Evolutionary conservation across 1,140 invertebrate species (phyloP).

Genomic region (Pentalonia nigronervosa): DNA sequence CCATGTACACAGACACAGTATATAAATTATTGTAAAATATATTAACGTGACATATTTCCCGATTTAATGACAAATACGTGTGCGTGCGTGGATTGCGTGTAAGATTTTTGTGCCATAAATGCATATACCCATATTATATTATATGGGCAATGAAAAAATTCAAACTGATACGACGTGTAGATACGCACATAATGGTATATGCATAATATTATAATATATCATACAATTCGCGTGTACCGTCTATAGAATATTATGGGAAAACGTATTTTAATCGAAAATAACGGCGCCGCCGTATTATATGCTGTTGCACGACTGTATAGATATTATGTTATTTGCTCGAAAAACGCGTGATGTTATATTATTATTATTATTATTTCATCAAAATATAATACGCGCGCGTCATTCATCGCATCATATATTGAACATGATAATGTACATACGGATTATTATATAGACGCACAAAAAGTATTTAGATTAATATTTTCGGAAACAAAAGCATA

Average conservation of each 20-base stretch:
- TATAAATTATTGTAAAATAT: not conserved
- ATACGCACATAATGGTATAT: not conserved
- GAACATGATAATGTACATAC: no score
- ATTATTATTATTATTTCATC: not conserved
- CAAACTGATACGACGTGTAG: not conserved
- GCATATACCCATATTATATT: not conserved
- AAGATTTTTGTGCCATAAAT: not conserved
- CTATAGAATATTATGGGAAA: not conserved
- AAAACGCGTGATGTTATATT: not conserved
- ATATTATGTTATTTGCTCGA: not conserved
- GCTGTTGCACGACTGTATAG: not conserved
- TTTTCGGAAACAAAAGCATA: not conserved
- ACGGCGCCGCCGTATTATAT: not conserved
- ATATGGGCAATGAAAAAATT: not conserved
- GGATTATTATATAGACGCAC: not conserved
- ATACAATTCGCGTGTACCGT: not conserved
- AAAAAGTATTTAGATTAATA: not conserved
- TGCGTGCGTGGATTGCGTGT: not conserved
- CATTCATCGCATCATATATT: not conserved
- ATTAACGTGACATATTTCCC: constrained; percentile 11
- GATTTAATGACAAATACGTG: constrained; percentile 16
- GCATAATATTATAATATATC: not conserved
- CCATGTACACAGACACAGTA: not conserved
- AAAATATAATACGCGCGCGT: not conserved
- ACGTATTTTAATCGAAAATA: not conserved